Percentiles rank a stretch among this genome's conserved stretches.
phyloP scores from a whole-genome alignment of 2,113 vertebrate genomes.

The Sisor rabdophorus region DNA sequence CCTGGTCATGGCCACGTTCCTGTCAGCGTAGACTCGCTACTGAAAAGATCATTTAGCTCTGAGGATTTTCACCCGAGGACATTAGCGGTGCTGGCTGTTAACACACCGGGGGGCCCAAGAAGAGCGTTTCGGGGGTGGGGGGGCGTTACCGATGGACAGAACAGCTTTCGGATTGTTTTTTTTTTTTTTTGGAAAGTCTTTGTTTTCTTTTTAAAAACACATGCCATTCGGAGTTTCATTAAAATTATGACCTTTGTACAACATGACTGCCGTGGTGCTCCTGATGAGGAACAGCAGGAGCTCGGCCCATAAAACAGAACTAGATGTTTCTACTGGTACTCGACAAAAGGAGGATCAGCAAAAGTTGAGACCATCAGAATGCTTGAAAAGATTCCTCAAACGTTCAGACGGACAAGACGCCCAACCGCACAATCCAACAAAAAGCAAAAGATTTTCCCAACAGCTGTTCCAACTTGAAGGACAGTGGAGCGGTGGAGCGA shows the following conservation, averaged over 20 bases:
- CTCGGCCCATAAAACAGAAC: not conserved
- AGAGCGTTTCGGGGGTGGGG: too few species aligned
- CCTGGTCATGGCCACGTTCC: slow-evolving; percentile 3
- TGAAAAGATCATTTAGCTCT: slow-evolving; percentile 7
- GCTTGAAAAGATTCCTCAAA: not conserved
- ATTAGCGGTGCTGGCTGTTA: slow-evolving; percentile 2
- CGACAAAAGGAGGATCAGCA: not conserved
- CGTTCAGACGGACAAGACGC: not conserved
- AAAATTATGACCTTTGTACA: not conserved
- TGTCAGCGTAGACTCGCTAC: not conserved
- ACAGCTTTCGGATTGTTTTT: not conserved
- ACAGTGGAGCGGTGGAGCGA: too few species aligned
- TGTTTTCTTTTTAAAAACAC: slow-evolving; percentile 10
- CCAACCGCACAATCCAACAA: not conserved
- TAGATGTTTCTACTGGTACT: not conserved
- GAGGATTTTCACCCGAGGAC: slow-evolving; percentile 16
- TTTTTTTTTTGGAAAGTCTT: not conserved
- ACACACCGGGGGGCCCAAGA: not conserved
- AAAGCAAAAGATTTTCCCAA: not conserved
- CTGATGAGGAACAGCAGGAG: not conserved
- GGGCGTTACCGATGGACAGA: too few species aligned
- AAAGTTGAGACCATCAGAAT: not conserved
- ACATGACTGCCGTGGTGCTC: not conserved
- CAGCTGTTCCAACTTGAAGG: not conserved
- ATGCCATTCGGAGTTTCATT: not conserved